Evolutionary conservation across 1,140 invertebrate species (phyloP).

Genomic region (Ganaspis sp.): DNA sequence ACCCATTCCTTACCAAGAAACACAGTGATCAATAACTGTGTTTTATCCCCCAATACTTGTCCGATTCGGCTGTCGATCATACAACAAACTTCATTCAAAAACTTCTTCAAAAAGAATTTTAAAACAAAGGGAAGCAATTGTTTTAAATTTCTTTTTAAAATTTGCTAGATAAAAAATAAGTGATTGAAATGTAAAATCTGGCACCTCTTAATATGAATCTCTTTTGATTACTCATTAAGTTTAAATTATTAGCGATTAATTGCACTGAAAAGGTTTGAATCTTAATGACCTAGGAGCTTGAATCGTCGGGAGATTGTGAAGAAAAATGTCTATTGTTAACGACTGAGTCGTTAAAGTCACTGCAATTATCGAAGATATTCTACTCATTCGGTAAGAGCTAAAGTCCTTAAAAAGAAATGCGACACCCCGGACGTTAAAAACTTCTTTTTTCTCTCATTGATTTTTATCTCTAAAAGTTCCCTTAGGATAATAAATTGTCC

Average conservation of each 20-base stretch:
- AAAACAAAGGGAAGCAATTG: too few relatives aligned
- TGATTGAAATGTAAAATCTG: too few relatives aligned
- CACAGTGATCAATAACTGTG: not conserved
- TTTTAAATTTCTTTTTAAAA: too few relatives aligned
- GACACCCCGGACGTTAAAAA: not conserved
- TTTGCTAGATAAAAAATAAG: too few relatives aligned
- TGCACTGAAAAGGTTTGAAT: conserved; percentile 40
- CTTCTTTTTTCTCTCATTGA: not conserved
- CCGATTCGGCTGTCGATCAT: not conserved
- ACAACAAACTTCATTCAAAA: not conserved
- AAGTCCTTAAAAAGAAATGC: conserved; percentile 1
- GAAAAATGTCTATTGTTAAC: conserved; percentile 55
- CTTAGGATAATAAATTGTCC: not conserved
- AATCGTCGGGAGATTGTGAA: conserved; percentile 37
- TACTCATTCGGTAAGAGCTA: not conserved
- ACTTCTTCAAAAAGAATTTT: not conserved
- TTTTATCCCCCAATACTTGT: not conserved
- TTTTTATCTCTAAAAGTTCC: not conserved
- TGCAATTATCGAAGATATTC: conserved; percentile 60
- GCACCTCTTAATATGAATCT: too few relatives aligned
- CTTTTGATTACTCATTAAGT: conserved; percentile 10
- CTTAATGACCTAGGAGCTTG: conserved; percentile 56
- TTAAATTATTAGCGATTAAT: conserved; percentile 11
- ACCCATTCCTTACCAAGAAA: not conserved
- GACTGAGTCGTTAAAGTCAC: conserved; percentile 58